Base-by-base conservation (phyloP, 2,113 vertebrate species). In the Scortum barcoo region DNA sequence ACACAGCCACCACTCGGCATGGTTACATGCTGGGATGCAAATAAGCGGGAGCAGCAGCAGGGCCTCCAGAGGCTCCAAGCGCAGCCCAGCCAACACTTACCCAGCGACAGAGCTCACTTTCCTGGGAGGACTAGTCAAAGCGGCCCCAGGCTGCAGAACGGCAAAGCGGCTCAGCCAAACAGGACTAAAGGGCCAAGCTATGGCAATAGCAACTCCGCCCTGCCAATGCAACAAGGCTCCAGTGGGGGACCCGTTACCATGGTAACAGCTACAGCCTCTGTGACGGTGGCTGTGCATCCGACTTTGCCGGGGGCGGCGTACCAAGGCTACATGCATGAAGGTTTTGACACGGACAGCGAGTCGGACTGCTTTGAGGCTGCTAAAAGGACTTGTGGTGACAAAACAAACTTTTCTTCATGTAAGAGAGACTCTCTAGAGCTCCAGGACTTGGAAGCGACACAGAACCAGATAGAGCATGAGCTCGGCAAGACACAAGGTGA, bases 221-320 rank as follows among this genome's bases (percentile, higher is more conserved):
- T 88, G 71, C 88, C 88, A 6, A 56, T 24, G 33, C 85, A 81
- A 20, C 91, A 85, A 16, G 80, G 81, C 44, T 44, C 82, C 5
- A 3, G 50, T 5, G 89, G 87, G 24, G 92, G 91, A 6, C 63
- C 93, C 8, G 88, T 94, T 60, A 93, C 93, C 48, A 93, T 97
- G 91, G 97, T 99, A 77, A 98, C 96, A 0, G 96, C 97, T 88
- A 99, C 98, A 0, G 96, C 98, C 5, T 99, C 97, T 0, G 97
- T 99, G 94, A 99, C 97, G 0, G 96, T 99, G 85, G 96, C 98
- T 14, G 94, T 99, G 87, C 97, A 97, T 86, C 96, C 97, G 0
- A 96, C 91, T 3, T 92, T 99, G 88, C 97, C 97, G 0, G 97
- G 97, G 38, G 93, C 97, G 12, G 94, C 97, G 2, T 96, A 96